Evolutionary conservation across 2,797 vertebrate species (phyloP).

Genomic region (Halcyon badia): DNA sequence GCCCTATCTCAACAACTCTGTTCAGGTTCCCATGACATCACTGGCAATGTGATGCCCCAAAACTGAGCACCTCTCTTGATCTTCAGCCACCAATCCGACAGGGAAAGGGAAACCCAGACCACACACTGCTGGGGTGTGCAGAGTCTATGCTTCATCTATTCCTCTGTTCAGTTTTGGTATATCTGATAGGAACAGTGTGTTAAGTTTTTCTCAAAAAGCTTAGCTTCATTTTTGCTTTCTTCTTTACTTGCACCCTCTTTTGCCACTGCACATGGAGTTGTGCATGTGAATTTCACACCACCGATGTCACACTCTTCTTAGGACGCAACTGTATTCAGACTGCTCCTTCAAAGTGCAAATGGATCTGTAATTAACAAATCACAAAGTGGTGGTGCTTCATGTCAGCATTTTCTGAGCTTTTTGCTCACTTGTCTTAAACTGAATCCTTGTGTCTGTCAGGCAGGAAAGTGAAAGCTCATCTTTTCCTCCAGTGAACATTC

Average conservation of each 20-base stretch:
- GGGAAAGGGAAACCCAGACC: background rate
- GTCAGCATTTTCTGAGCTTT: background rate
- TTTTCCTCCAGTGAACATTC: background rate
- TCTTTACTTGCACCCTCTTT: background rate
- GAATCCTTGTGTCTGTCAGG: background rate
- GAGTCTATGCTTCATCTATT: background rate
- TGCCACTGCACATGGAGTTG: background rate
- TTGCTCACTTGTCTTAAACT: background rate
- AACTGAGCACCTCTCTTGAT: background rate
- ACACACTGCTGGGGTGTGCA: background rate
- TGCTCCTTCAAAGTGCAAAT: background rate
- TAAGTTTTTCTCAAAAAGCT: background rate
- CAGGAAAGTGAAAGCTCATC: background rate
- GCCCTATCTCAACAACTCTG: rapidly evolving
- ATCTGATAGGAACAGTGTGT: background rate
- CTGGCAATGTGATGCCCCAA: background rate
- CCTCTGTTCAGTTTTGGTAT: background rate
- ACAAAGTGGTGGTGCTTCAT: background rate
- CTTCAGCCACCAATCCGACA: background rate
- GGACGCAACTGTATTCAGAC: background rate
- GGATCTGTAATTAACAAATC: rapidly evolving
- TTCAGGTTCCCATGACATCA: background rate
- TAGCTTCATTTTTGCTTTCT: background rate
- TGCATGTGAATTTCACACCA: background rate
- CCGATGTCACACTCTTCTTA: background rate